phyloP scores from a whole-genome alignment of 2,888 invertebrate species.

The Charanyca ferruginea region DNA sequence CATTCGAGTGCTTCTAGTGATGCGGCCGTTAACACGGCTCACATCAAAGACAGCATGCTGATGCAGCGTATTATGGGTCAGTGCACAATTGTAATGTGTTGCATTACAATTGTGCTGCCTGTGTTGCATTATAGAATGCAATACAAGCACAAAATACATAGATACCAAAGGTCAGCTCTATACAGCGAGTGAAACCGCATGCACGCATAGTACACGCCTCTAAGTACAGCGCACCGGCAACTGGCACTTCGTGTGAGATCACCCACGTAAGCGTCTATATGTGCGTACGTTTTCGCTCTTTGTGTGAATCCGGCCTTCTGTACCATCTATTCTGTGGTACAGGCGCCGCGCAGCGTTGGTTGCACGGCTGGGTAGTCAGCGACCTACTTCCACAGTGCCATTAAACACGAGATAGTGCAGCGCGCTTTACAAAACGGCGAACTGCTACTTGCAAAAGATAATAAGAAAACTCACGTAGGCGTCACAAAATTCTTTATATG shows the following conservation, averaged over 20 bases:
- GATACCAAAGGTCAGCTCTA: not conserved
- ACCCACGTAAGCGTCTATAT: not conserved
- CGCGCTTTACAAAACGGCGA: slow-evolving; percentile 12
- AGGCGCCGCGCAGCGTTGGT: not conserved
- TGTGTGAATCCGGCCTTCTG: slow-evolving; percentile 8
- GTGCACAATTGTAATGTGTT: slow-evolving; percentile 2
- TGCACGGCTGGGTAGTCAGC: slow-evolving; percentile 3
- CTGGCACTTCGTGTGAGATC: not conserved
- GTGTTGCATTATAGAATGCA: too few relatives aligned
- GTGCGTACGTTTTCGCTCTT: too few relatives aligned
- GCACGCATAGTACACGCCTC: not conserved
- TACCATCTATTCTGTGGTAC: not conserved
- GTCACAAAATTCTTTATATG: slow-evolving; percentile 1
- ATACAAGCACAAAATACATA: slow-evolving; percentile 3
- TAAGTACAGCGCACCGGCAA: not conserved
- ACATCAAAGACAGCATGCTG: slow-evolving; percentile 11
- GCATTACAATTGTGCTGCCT: not conserved
- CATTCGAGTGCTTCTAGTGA: slow-evolving; percentile 9
- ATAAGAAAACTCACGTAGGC: slow-evolving; percentile 7
- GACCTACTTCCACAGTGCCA: slow-evolving; percentile 40
- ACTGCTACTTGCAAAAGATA: slow-evolving; percentile 33
- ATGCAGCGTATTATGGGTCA: slow-evolving; percentile 10
- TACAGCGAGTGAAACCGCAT: not conserved
- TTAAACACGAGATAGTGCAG: slow-evolving; percentile 5
- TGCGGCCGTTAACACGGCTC: not conserved